Evolutionary conservation across 53 echinoderm and acorn worm genomes (phyloP), one percentile per base, ranked within the genome.

Genomic region (Luidia sarsii): DNA sequence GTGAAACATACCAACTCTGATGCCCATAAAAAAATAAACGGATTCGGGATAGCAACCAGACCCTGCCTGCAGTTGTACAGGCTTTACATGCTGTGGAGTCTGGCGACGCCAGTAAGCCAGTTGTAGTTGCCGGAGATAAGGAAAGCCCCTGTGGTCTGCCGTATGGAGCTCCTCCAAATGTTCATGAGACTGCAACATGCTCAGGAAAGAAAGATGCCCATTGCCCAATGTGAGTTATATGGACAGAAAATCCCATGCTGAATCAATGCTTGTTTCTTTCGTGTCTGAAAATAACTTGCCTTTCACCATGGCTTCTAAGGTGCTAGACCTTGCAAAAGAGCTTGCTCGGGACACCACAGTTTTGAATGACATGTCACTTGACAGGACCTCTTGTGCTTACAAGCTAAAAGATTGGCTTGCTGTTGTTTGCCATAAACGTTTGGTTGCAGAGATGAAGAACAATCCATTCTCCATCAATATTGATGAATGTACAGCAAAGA

Each of bases 161-260:
- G 22, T 85, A 85, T 65, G 85, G 85, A n/a, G 54, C 72, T n/a
- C 64, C 85, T 8, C 74, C 85, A 48, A 85, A 85, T 62, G 59
- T 85, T 4, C 85, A 85, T 61, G 61, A 83, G 15, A 30, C 53
- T 19, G 64, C 66, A 50, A 35, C 49, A 14, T 85, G 85, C 35
- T 65, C 85, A 20, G 67, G 74, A 45, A 85, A 75, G 50, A 83
- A 55, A 83, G 83, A 83, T 83, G 64, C 31, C 43, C 84, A 11
- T 69, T 83, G 60, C 63, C 84, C 35, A 83, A 83, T 83, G 72
- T 83, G 13, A 83, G 48, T 61, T 81, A 30, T 50, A 18, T 6
- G 32, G 84, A 83, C 27, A 29, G 84, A 31, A 83, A 83, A 43
- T 70, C 71, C 16, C 69, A 83, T 62, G 37, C 71, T 18, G 84